phyloP scores from a whole-genome alignment of 2,888 invertebrate genomes.

The Pemphredon lugubris region DNA sequence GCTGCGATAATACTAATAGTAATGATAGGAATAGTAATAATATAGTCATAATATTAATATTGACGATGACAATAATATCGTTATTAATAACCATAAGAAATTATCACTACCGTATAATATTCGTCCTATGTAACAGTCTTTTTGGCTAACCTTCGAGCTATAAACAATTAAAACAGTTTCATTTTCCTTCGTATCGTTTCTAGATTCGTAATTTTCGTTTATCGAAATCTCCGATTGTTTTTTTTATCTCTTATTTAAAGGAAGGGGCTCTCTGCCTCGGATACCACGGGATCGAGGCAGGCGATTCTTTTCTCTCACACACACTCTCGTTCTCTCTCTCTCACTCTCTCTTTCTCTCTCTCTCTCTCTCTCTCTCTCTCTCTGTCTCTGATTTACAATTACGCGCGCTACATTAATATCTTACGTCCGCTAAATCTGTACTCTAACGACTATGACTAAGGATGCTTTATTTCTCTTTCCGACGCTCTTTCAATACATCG shows the following conservation, averaged over 20 bases:
- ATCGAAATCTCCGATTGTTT: neutral
- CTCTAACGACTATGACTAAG: slow-evolving; percentile 67
- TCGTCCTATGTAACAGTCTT: slow-evolving; percentile 79
- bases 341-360: neutral
- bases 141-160: slow-evolving; percentile 77
- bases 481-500: neutral
- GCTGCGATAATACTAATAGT: slow-evolving; percentile 64
- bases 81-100: slow-evolving; percentile 67
- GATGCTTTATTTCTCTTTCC: neutral
- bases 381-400: neutral
- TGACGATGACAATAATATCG: slow-evolving; percentile 62
- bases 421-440: slow-evolving; percentile 63
- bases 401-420: slow-evolving; percentile 53
- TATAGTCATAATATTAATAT: slow-evolving; percentile 58
- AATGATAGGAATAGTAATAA: slow-evolving; percentile 61
- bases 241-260: neutral
- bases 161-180: slow-evolving; percentile 75
- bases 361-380: neutral
- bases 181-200: slow-evolving; percentile 28
- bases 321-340: neutral
- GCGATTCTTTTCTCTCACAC: too few relatives aligned
- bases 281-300: too few relatives aligned
- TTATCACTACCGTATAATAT: slow-evolving; percentile 74
- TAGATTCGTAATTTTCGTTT: neutral
- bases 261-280: too few relatives aligned